Base-by-base conservation (phyloP, 2,797 vertebrate species). In the Hypotaenidia philippensis region DNA sequence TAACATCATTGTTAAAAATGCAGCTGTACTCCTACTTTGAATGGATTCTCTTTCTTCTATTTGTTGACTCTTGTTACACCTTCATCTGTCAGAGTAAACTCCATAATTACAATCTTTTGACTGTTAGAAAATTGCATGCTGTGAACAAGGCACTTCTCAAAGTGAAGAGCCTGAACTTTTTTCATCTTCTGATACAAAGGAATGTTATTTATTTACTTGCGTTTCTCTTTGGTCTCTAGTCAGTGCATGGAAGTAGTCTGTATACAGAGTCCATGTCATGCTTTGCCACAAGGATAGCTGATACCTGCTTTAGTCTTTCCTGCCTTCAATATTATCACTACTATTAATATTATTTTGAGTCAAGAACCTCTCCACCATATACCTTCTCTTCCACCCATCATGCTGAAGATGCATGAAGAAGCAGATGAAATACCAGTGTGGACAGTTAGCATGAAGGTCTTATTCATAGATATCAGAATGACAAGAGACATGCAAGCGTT, bases 1-100 rank as follows among this genome's bases (percentile, higher is more conserved):
- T 86, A 86, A 83, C 36, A 36, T 81, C 79, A 93, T 80, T 91
- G 85, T 94, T 94, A 65, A 83, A 91, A 94, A 93, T 10, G 13
- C 72, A 83, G 65, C 49, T 45, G 66, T 77, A 57, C 23, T 63
- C 40, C 60, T 83, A n/a, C 53, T 88, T 83, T 64, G 57, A 91
- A 61, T 1, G 2, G 32, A 83, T 68, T 38, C 27, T 81, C 50
- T 57, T 87, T 2, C 40, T 56, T 38, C 68, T 75, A 9, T 80
- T 83, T 70, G 38, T 17, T 86, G 87, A 75, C 61, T 93, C 61
- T 75, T 65, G 47, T 83, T 68, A 81, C 16, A 68, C 21, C 41
- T 57, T 88, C 53, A 21, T 64, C 45, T 74, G 16, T 71, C 45
- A 87, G 61, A 63, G 57, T 3, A 92, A 82, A 80, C 26, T 74